Base-by-base conservation (phyloP, 2,888 invertebrate genomes). In the Standfussiana lucernea region DNA sequence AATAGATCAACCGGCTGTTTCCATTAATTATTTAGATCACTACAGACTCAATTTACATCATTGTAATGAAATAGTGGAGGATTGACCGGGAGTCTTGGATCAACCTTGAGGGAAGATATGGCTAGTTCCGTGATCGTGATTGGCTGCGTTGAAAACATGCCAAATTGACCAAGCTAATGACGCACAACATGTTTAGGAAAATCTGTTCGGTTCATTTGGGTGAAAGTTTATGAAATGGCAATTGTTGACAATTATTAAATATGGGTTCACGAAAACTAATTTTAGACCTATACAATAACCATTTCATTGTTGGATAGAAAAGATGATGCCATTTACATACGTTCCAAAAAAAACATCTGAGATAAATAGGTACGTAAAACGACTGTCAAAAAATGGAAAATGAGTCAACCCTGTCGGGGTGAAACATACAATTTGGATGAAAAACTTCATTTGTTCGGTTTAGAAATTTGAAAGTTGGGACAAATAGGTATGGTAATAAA, bases 1-100 rank as follows among this genome's bases (percentile, higher is more conserved):
- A 67, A 64, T 73, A 80, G 80, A 84, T 84, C 37, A 71, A 53
- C 53, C 35, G 45, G 15, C 50, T 71, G 50, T 24, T 56, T 77
- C 35, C 24, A 80, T 80, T 83, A 83, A 67, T 80, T 70, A 80
- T 82, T 82, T 61, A 66, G 59, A 71, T 61, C 76, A 71, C 59
- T 83, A 77, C 70, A 70, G 45, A 67, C 35, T 77, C 77, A 70
- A 80, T 82, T 82, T 77, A 70, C 24, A 69, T 82, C 53, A 53
- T n/a, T 1, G 56, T 74, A 75, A 79, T 79, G 66, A 75, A 75
- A 75, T 69, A 24, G 11, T 15, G n/a, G 75, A 42, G 18, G 13
- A 82, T 42, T 80, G 67, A 56, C 32, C 24, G 42, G 15, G 32
- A 32, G 47, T 13, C 15, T n/a, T 47, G 2, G 11, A 40, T 62